A percentile compares a stretch with the other conserved stretches of the same genome.
Evolutionary conservation across 92 coral and sea anemone genomes (phyloP).

Genomic region (Diadumene lineata): DNA sequence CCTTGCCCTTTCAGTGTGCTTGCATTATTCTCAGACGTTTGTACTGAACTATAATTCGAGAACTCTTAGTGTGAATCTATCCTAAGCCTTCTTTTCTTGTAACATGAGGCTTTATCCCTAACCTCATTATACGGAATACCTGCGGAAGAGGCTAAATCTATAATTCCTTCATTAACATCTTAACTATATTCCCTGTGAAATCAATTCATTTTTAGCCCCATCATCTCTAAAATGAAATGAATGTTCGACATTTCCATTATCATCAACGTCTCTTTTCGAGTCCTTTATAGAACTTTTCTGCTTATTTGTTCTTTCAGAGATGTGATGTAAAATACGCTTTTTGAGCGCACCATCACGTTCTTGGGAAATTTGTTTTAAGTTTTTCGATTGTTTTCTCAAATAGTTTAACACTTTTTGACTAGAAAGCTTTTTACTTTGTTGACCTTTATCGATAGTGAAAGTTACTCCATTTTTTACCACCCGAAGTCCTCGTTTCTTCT

Average conservation of each 20-base stretch:
- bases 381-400: background rate
- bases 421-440: background rate
- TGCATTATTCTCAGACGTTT: too few species aligned
- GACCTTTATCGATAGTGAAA: slow-evolving; percentile 20
- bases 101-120: too few species aligned
- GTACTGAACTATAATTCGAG: too few species aligned
- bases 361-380: background rate
- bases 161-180: too few species aligned
- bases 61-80: too few species aligned
- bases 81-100: too few species aligned
- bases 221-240: slow-evolving; percentile 52
- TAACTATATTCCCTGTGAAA: slow-evolving; percentile 24
- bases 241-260: slow-evolving; percentile 32
- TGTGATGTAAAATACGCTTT: slow-evolving; percentile 18
- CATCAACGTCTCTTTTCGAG: slow-evolving; percentile 11
- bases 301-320: slow-evolving; percentile 29
- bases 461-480: slow-evolving; percentile 31
- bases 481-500: slow-evolving; percentile 16
- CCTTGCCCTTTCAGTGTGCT: too few species aligned
- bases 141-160: too few species aligned
- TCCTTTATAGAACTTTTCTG: background rate
- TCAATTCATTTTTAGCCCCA: slow-evolving; percentile 67
- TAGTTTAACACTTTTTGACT: background rate
- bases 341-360: background rate
- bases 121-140: too few species aligned